A percentile compares a stretch with the other conserved stretches of the same genome.
phyloP scores from a whole-genome alignment of 2,113 vertebrate species.

The Otocyon megalotis region DNA sequence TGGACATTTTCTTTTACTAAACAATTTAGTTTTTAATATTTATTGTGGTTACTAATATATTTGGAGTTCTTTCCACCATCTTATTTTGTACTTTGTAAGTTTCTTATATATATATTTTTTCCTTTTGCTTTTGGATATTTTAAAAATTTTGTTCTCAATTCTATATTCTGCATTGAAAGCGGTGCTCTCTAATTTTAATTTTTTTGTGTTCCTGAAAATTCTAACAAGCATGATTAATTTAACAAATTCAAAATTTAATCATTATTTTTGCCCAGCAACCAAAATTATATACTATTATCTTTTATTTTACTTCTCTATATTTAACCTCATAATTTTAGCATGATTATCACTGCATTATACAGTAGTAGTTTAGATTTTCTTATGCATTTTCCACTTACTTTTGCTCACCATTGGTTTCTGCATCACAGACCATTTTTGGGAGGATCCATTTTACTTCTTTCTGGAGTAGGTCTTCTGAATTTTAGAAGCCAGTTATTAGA shows the following conservation, averaged over 20 bases:
- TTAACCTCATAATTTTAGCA: not conserved
- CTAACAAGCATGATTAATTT: constrained; percentile 1
- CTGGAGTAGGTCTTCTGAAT: not conserved
- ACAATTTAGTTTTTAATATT: not conserved
- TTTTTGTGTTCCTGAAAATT: not conserved
- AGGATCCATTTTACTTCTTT: not conserved
- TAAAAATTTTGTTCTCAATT: not conserved
- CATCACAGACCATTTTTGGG: not conserved
- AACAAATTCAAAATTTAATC: not conserved
- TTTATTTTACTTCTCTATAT: not conserved
- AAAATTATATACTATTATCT: not conserved
- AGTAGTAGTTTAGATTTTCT: not conserved
- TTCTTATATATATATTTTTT: not conserved
- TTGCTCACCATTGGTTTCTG: not conserved
- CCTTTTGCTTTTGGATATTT: not conserved
- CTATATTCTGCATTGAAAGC: not conserved
- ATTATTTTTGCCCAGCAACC: not conserved
- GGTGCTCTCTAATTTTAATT: not conserved
- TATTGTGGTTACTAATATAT: not conserved
- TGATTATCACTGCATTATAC: not conserved
- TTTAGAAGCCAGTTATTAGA: not conserved
- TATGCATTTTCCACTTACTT: not conserved
- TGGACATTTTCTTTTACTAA: not conserved
- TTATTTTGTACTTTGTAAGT: not conserved
- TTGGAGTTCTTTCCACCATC: not conserved